Base-by-base conservation (phyloP, 2,113 vertebrate species). In the Orcinus orca region DNA sequence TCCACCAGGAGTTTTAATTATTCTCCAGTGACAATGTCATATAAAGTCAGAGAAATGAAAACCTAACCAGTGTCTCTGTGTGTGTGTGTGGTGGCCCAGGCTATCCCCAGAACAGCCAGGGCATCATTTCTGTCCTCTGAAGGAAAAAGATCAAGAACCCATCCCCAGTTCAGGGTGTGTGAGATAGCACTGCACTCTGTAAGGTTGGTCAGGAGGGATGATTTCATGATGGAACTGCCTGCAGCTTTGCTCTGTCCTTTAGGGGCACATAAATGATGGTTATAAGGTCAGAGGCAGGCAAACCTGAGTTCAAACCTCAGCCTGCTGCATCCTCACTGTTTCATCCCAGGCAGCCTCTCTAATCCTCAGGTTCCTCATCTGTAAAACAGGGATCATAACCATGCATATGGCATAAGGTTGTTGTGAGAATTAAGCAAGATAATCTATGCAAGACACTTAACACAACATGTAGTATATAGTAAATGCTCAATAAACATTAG, bases 11-110 rank as follows among this genome's bases (percentile, higher is more conserved):
- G 60, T 83, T 93, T 93, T 85, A 88, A 77, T 96, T 96, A 91
- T 70, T 88, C 83, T 93, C 55, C 38, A 89, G 17, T 67, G 84
- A 95, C 20, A 86, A 21, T 68, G 62, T 94, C 74, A 83, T 17
- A 71, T 8, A 60, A 65, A 92, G 77, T 73, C 71, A 96, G 87
- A 79, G 41, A 88, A 88, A 92, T 50, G 29, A 88, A 95, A 93
- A 93, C 11, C 6, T 14, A 74, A 47, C 33, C 33, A 73, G 44
- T 58, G 79, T 80, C 18, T 55, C 5, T 21, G 26, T 80, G 50
- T 58, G 67, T 33, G 25, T 25, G 41, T 68, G 63, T 38, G 25
- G 47, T 41, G 65, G 77, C 10, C 7, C 25, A 94, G 60, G 36
- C n/a, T 73, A 41, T 80, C 62, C 47, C 36, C 68, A n/a, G 29